Evolutionary conservation across 2,797 vertebrate genomes (phyloP), one percentile per base, ranked within the genome.

Genomic region (Coccyzus lansbergi): DNA sequence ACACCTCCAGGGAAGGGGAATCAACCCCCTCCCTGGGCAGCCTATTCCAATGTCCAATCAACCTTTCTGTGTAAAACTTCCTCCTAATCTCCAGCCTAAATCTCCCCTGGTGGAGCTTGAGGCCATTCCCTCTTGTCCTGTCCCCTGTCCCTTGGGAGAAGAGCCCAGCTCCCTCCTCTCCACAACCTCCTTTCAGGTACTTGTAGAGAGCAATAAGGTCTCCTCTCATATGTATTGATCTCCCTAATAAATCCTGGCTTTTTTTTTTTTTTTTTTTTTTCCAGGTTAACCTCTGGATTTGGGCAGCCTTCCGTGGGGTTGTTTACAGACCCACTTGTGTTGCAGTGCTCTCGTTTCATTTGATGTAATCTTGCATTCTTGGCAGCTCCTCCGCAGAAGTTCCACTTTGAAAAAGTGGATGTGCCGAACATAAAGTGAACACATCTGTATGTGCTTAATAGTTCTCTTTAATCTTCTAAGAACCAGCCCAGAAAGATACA

Each of bases 241-340:
- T 69, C 36, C 1, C 0, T 31, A 48, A 58, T 18, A 52, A 69
- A 79, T 48, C 46, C 46, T 48, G 20, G 4, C 44, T 3, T 11
- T 7, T 3, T 2, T 3, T 6, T 11, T 2, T 5, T 21, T 59
- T 24, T 26, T 8, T 1, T 3, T 1, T 2, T 15, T 15, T 8
- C 33, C 38, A 25, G 24, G 11, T 69, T 83, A 80, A 51, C 28
- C 28, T 92, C 63, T 86, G n/a, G 29, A 85, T 15, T 48, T 58
- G 4, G 51, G 44, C 42, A 63, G 24, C 55, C 89, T 80, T 63
- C 85, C 80, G 26, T 28, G 48, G 40, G 40, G 15, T 63, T 55
- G 42, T 59, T 89, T 87, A 72, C 70, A 65, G 69, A 51, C 36
- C 16, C 48, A 60, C 46, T 77, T 42, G 20, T 67, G 25, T 63